Conservation (phyloP, 2,888 invertebrate species). For the Dichetophora obliterata region DNA sequence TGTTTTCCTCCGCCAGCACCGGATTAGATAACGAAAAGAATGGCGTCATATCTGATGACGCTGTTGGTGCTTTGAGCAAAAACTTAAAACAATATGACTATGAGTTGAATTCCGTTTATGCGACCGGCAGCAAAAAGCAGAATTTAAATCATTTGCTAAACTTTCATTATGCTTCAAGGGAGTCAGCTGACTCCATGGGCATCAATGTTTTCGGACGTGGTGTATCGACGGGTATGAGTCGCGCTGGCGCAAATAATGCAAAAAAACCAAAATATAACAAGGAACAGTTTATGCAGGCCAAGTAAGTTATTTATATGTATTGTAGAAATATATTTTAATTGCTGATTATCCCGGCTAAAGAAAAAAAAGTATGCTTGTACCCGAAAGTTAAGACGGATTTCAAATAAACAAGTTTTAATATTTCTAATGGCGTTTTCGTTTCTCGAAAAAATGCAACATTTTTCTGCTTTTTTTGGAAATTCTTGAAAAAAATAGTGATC, state of each 20-base stretch:
- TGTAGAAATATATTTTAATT: too few species aligned
- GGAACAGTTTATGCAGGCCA: conserved; percentile 94
- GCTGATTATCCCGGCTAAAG: too few species aligned
- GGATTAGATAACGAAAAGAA: conserved; percentile 62
- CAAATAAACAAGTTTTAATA: too few species aligned
- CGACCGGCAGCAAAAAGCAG: conserved; percentile 89
- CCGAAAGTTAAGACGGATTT: too few species aligned
- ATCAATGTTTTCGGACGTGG: conserved; percentile 55
- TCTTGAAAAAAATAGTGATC: too few species aligned
- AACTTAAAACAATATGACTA: conserved; percentile 53
- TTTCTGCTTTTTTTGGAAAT: too few species aligned
- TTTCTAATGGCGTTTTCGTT: too few species aligned
- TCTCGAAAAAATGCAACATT: too few species aligned
- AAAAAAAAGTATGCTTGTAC: too few species aligned
- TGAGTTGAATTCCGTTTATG: conserved; percentile 87
- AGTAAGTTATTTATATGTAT: conserved; percentile 74
- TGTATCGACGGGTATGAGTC: conserved; percentile 43
- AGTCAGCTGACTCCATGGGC: conserved; percentile 57
- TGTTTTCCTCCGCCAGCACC: conserved; percentile 63
- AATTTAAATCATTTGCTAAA: conserved; percentile 94
- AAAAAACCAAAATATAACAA: conserved; percentile 84
- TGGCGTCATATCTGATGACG: conserved; percentile 44
- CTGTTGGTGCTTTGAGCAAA: conserved; percentile 44
- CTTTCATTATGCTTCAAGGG: conserved; percentile 85
- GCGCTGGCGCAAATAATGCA: conserved; percentile 42